Percentiles rank a stretch among this genome's conserved stretches.
These are phyloP conservation scores for Glyphotaelius pellucidus DNA, from an alignment of 2,888 invertebrate genomes.

Conservation along the genomic window DNA sequence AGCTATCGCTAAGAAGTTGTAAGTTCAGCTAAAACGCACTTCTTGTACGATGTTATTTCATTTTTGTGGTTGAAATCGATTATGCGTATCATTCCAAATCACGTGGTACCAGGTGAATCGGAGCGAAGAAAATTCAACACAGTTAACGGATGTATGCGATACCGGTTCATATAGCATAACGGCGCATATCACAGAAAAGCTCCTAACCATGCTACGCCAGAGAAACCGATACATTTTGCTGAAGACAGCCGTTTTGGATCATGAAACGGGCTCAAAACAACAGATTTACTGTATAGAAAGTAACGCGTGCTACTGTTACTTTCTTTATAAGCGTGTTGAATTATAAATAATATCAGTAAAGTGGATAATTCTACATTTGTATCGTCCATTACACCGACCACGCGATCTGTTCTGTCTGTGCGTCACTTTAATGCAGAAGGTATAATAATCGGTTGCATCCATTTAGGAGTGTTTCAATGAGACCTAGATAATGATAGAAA, in stretches of 20 bases:
- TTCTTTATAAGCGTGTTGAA: neutral
- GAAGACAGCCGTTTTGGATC: neutral
- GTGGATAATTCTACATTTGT: neutral
- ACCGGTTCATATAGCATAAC: slow-evolving; percentile 2
- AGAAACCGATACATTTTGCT: neutral
- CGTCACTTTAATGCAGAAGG: neutral
- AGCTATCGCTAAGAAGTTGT: neutral
- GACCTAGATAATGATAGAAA: neutral
- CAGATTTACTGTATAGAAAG: neutral
- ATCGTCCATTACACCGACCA: neutral
- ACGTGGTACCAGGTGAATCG: slow-evolving; percentile 2
- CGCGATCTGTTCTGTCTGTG: neutral
- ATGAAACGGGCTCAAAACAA: neutral
- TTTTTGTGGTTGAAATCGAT: neutral
- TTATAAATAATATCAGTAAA: neutral
- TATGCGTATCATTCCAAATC: neutral
- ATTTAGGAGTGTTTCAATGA: neutral
- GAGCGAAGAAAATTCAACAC: slow-evolving; percentile 2
- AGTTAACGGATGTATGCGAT: neutral
- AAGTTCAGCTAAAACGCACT: neutral
- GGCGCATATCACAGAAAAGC: neutral
- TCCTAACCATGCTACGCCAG: neutral
- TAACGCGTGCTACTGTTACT: neutral
- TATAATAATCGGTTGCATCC: neutral
- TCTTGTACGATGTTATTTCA: neutral